These are phyloP conservation scores for Meteorus colon DNA, from an alignment of 2,888 invertebrate species.

Conservation along the genomic window DNA sequence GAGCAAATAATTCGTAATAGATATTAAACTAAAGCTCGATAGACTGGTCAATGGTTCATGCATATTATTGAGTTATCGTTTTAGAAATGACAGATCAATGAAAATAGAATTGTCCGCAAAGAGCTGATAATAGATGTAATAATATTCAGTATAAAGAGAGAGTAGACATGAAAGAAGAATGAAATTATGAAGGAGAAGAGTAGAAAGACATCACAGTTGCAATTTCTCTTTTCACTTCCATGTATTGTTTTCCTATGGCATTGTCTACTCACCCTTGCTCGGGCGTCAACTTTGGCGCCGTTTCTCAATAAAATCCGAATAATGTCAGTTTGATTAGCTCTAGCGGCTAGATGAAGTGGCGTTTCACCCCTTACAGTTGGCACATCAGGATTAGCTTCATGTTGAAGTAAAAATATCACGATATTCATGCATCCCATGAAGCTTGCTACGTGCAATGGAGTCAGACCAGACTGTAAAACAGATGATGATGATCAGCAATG, in stretches of 20 bases:
- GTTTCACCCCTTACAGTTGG: slow-evolving; percentile 98
- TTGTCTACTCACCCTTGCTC: slow-evolving; percentile 76
- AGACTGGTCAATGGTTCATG: slow-evolving; percentile 63
- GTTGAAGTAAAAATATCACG: slow-evolving; percentile 94
- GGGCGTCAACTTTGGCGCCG: slow-evolving; percentile 88
- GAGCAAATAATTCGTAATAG: too few relatives aligned
- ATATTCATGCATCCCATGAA: slow-evolving; percentile 99
- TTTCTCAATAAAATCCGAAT: slow-evolving; percentile 95
- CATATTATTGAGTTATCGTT: slow-evolving; percentile 35
- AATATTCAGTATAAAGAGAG: not conserved
- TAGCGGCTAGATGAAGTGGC: slow-evolving; percentile 94
- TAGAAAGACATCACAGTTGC: not conserved
- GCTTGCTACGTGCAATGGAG: slow-evolving; percentile 97
- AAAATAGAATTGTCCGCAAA: not conserved
- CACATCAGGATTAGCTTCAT: slow-evolving; percentile 94
- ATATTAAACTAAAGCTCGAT: slow-evolving; percentile 12
- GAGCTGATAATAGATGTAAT: not conserved
- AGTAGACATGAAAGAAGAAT: not conserved
- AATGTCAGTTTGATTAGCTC: slow-evolving; percentile 98
- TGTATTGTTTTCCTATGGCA: not conserved
- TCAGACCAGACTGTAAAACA: slow-evolving; percentile 83
- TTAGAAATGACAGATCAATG: not conserved
- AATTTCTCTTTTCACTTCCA: not conserved
- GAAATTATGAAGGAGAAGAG: not conserved
- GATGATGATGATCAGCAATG: not conserved